Evolutionary conservation across 1,140 invertebrate species (phyloP).

Genomic region (Neodiprion pinetum): DNA sequence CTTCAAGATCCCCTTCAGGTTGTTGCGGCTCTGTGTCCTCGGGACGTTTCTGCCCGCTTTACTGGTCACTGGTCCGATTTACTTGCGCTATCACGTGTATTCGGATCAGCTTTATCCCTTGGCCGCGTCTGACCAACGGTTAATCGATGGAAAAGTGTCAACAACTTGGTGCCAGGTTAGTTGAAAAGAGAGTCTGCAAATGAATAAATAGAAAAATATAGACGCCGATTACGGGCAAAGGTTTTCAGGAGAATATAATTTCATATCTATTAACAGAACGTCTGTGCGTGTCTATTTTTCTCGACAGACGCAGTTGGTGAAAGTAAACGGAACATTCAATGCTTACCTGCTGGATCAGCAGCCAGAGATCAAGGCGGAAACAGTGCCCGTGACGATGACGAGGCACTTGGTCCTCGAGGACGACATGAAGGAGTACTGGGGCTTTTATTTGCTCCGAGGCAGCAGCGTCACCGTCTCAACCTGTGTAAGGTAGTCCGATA

Average conservation of each 20-base stretch:
- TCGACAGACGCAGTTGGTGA: constrained; percentile 71
- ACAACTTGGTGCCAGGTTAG: constrained; percentile 81
- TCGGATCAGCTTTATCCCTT: constrained; percentile 74
- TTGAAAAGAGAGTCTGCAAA: constrained; percentile 17
- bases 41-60: constrained; percentile 70
- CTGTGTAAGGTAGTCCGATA: constrained; percentile 70
- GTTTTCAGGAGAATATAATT: background rate
- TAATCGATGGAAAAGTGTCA: constrained; percentile 75
- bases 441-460: constrained; percentile 79
- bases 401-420: constrained; percentile 74
- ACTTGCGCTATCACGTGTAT: constrained; percentile 72
- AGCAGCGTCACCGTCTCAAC: constrained; percentile 77
- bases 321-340: constrained; percentile 78
- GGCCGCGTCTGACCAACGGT: constrained; percentile 78
- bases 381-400: constrained; percentile 71
- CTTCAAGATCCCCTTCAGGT: constrained; percentile 66
- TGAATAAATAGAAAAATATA: background rate
- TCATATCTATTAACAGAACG: background rate
- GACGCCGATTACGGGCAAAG: no score
- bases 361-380: constrained; percentile 64
- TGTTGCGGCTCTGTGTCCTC: constrained; percentile 69
- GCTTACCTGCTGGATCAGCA: constrained; percentile 72
- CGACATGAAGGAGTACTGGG: constrained; percentile 85
- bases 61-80: constrained; percentile 72
- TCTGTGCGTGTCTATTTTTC: constrained; percentile 1